Conservation (phyloP, 2,113 vertebrate genomes). For the Oreochromis niloticus region DNA sequence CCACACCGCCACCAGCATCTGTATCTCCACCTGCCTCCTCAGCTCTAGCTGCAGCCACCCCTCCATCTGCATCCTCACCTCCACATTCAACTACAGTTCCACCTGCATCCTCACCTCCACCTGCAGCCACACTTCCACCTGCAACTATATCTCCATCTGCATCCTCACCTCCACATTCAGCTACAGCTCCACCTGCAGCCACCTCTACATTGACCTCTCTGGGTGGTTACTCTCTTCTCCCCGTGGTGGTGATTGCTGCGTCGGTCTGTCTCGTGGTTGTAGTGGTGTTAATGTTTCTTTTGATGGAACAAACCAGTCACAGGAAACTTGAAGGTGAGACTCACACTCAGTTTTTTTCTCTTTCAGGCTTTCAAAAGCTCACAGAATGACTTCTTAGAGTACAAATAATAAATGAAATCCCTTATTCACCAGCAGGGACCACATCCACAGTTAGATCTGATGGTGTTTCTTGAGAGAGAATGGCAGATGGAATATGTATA, state of each 20-base stretch:
- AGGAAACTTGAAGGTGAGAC: not conserved
- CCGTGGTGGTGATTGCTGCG: not conserved
- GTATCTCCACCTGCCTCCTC: too few relatives aligned
- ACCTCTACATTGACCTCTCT: not conserved
- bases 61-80: too few relatives aligned
- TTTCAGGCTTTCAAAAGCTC: not conserved
- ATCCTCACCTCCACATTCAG: rapidly evolving
- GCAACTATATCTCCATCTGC: too few relatives aligned
- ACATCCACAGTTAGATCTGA: not conserved
- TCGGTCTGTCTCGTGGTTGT: not conserved
- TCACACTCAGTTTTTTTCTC: not conserved
- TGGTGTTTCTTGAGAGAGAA: not conserved
- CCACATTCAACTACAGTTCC: too few relatives aligned
- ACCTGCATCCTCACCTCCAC: too few relatives aligned
- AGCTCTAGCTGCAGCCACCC: too few relatives aligned
- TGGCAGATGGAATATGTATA: not conserved
- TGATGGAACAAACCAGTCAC: not conserved
- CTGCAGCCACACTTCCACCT: not conserved
- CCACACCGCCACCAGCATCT: too few relatives aligned
- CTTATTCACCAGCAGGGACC: not conserved
- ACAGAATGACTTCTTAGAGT: not conserved
- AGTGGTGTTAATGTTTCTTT: not conserved
- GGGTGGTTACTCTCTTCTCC: not conserved
- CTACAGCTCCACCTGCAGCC: rapidly evolving
- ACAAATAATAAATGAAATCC: rapidly evolving